These are phyloP conservation scores for Perca schrenkii DNA, from an alignment of 2,113 vertebrate genomes.

Conservation along the genomic window DNA sequence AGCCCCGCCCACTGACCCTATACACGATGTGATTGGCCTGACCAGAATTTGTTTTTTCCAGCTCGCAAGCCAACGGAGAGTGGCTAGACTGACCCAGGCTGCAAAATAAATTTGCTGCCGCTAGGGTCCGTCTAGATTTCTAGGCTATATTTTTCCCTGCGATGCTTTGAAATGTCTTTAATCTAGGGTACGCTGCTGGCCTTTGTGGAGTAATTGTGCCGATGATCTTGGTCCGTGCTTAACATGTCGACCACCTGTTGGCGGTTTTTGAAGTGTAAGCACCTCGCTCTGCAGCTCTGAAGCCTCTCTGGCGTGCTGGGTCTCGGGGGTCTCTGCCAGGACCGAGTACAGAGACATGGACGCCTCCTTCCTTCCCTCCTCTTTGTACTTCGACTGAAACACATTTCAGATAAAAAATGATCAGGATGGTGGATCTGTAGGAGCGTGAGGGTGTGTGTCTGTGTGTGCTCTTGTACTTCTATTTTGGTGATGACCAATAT, in stretches of 20 bases:
- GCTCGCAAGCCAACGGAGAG: too few species aligned
- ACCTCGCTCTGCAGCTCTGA: slow-evolving; percentile 93
- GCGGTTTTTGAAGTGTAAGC: not conserved
- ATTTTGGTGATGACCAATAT: too few species aligned
- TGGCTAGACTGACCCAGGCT: too few species aligned
- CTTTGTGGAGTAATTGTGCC: not conserved
- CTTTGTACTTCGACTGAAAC: slow-evolving; percentile 90
- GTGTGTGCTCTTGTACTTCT: not conserved
- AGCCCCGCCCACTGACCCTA: too few species aligned
- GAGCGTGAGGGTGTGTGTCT: not conserved
- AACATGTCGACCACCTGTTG: too few species aligned
- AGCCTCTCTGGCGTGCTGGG: slow-evolving; percentile 88
- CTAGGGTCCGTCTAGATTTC: too few species aligned
- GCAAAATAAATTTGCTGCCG: too few species aligned
- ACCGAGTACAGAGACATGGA: slow-evolving; percentile 88
- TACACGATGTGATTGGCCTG: too few species aligned
- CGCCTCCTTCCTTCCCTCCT: slow-evolving; percentile 86
- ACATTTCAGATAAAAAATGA: not conserved
- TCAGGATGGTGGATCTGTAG: not conserved
- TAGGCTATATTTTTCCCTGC: too few species aligned
- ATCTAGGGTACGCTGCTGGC: not conserved
- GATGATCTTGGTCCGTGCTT: not conserved
- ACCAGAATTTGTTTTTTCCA: too few species aligned
- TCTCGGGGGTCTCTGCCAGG: slow-evolving; percentile 92
- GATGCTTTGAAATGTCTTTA: too few species aligned